A percentile compares a stretch with the other conserved stretches of the same genome.
phyloP scores from a whole-genome alignment of 2,888 invertebrate species.

The Sinohyriopsis cumingii region DNA sequence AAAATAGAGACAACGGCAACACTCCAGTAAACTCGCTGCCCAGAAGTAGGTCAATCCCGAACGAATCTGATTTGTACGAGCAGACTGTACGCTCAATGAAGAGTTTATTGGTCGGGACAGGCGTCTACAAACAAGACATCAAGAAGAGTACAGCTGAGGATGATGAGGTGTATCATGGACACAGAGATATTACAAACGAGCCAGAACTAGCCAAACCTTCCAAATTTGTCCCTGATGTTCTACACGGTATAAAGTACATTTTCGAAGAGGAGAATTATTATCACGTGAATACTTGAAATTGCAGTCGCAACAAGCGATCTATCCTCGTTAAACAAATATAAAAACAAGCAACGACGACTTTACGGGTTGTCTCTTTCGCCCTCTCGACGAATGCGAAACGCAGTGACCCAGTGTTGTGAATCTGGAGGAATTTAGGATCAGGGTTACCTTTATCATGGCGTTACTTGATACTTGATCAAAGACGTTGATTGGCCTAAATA shows the following conservation, averaged over 20 bases:
- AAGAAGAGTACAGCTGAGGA: conserved; percentile 26
- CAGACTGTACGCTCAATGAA: conserved; percentile 60
- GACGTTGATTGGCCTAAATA: too few species aligned
- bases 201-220: conserved; percentile 63
- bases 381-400: too few species aligned
- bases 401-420: too few species aligned
- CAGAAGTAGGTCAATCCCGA: conserved; percentile 56
- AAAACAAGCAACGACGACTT: too few species aligned
- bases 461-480: too few species aligned
- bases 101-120: conserved; percentile 65
- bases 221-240: conserved; percentile 60
- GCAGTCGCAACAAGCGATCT: too few species aligned
- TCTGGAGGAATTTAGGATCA: too few species aligned
- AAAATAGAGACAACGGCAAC: conserved; percentile 27
- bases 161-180: conserved; percentile 62
- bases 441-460: too few species aligned
- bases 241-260: conserved; percentile 64
- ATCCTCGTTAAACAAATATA: too few species aligned
- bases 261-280: conserved; percentile 56
- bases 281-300: not conserved
- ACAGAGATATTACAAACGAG: conserved; percentile 66
- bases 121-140: conserved; percentile 62
- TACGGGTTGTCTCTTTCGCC: too few species aligned
- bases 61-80: conserved; percentile 44
- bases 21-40: conserved; percentile 14